These are phyloP conservation scores for Rhopalosiphum nymphaeae DNA, from an alignment of 2,888 invertebrate genomes.

Conservation along the genomic window DNA sequence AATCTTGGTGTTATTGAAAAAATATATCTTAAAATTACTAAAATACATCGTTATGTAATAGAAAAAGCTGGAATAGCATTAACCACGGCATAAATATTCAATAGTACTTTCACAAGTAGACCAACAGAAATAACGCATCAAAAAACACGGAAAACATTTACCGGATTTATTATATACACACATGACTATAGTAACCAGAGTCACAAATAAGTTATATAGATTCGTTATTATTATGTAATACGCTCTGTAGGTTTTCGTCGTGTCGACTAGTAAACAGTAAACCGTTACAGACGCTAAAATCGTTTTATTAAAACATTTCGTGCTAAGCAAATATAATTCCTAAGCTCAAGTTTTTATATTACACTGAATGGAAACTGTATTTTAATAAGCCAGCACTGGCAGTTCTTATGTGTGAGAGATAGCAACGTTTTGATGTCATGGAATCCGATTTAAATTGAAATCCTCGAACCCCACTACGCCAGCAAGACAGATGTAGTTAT, in stretches of 20 bases:
- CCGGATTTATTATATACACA: not conserved
- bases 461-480: not conserved
- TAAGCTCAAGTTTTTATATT: slow-evolving; percentile 45
- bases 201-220: not conserved
- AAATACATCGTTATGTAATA: not conserved
- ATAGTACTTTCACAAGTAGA: not conserved
- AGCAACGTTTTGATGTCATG: slow-evolving; percentile 40
- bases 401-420: slow-evolving; percentile 19
- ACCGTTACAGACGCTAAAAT: slow-evolving; percentile 22
- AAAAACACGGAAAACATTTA: not conserved
- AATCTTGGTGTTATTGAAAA: not conserved
- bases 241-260: not conserved
- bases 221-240: slow-evolving; percentile 7
- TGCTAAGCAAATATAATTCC: slow-evolving; percentile 40
- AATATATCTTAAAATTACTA: not conserved
- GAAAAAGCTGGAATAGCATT: not conserved
- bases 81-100: not conserved
- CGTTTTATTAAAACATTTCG: slow-evolving; percentile 61
- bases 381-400: slow-evolving; percentile 45
- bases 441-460: slow-evolving; percentile 64
- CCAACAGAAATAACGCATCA: not conserved
- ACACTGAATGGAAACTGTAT: slow-evolving; percentile 53
- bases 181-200: not conserved
- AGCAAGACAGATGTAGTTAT: slow-evolving; percentile 32
- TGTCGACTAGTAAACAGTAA: slow-evolving; percentile 14